These are phyloP conservation scores for Rotaria sp. DNA, from an alignment of 2,888 invertebrate species.

Conservation along the genomic window DNA sequence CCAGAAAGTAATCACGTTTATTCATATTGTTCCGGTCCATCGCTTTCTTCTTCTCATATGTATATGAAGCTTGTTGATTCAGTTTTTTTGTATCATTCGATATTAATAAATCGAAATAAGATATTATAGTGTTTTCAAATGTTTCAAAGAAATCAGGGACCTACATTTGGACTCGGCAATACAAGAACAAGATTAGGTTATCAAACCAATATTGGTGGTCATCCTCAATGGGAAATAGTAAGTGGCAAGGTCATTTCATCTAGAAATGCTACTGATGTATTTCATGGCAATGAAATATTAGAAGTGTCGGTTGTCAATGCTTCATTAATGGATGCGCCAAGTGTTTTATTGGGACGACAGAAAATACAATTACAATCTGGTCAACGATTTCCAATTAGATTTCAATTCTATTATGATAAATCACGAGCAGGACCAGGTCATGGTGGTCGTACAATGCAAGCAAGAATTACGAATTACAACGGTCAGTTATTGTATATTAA, in stretches of 20 bases:
- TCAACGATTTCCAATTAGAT: not conserved
- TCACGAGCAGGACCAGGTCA: not conserved
- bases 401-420: not conserved
- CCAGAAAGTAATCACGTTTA: too few species aligned
- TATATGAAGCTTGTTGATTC: not conserved
- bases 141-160: not conserved
- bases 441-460: not conserved
- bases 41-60: not conserved
- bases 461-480: not conserved
- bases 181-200: not conserved
- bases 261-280: not conserved
- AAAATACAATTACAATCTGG: not conserved
- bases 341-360: not conserved
- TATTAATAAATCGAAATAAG: not conserved
- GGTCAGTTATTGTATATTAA: not conserved
- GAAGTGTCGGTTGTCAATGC: not conserved
- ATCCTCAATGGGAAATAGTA: not conserved
- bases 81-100: not conserved
- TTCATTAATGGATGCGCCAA: not conserved
- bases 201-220: not conserved
- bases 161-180: not conserved
- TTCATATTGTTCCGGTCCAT: too few species aligned
- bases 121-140: not conserved
- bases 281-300: not conserved
- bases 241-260: not conserved